Conservation (phyloP, 2,888 invertebrate genomes). For the Theretra japonica region DNA sequence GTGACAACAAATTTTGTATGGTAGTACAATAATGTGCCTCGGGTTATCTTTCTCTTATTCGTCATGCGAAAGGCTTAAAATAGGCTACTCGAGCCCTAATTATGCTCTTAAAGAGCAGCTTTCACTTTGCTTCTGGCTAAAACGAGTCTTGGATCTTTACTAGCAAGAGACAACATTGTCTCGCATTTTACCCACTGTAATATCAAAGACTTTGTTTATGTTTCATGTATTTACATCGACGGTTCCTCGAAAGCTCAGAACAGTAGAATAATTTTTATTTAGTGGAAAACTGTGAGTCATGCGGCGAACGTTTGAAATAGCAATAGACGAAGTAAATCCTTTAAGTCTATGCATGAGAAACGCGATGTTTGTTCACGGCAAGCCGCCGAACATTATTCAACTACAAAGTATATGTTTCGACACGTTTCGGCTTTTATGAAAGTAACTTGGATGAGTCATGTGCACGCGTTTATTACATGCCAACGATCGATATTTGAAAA, state of each 20-base stretch:
- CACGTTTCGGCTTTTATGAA: constrained; percentile 29
- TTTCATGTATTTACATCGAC: not conserved
- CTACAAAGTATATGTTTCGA: constrained; percentile 20
- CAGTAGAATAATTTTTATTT: not conserved
- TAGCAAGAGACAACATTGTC: not conserved
- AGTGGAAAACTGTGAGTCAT: constrained; percentile 9
- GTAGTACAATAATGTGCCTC: not conserved
- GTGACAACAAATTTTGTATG: not conserved
- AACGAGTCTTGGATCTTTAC: not conserved
- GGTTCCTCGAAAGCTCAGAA: not conserved
- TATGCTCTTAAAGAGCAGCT: not conserved
- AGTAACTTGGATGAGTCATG: constrained; percentile 17
- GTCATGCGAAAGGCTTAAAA: not conserved
- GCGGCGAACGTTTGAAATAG: constrained; percentile 29
- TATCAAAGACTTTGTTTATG: not conserved
- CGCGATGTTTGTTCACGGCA: constrained; percentile 35
- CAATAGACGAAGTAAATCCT: constrained; percentile 38
- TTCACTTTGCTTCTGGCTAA: not conserved
- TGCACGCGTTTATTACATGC: not conserved
- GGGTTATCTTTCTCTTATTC: not conserved
- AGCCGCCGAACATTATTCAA: constrained; percentile 31
- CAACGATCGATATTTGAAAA: not conserved
- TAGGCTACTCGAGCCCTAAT: not conserved
- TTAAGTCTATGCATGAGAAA: constrained; percentile 43
- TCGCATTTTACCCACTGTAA: not conserved